A percentile compares a stretch with the other conserved stretches of the same genome.
phyloP scores from a whole-genome alignment of 2,888 invertebrate species.

The Cantharis lateralis region DNA sequence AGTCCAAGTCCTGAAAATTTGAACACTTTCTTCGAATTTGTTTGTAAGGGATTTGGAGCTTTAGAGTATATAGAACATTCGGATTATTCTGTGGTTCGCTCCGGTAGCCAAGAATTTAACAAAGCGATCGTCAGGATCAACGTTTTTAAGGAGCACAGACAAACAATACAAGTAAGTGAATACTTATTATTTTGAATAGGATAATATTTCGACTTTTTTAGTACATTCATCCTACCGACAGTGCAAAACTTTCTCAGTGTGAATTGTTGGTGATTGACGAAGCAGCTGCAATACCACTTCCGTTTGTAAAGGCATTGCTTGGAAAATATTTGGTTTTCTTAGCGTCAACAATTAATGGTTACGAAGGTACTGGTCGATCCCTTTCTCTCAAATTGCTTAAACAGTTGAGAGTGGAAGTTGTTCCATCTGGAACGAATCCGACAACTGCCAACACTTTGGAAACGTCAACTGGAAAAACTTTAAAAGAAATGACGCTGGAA shows the following conservation, averaged over 20 bases:
- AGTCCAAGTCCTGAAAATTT: conserved; percentile 98
- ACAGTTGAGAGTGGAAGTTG: conserved; percentile 73
- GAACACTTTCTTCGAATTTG: conserved; percentile 95
- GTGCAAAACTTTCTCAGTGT: conserved; percentile 86
- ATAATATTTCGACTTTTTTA: too few relatives aligned
- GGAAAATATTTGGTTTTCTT: conserved; percentile 93
- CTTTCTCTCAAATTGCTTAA: conserved; percentile 92
- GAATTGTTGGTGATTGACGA: conserved; percentile 97
- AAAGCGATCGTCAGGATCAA: conserved; percentile 94
- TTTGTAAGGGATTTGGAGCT: conserved; percentile 93
- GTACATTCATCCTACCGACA: conserved; percentile 95
- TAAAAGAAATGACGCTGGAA: conserved; percentile 74
- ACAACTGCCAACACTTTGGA: conserved; percentile 56
- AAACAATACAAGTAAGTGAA: conserved; percentile 81
- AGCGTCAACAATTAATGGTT: conserved; percentile 96
- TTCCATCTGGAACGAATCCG: conserved; percentile 59
- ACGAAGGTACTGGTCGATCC: conserved; percentile 97
- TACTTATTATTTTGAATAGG: too few relatives aligned
- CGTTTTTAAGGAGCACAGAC: conserved; percentile 86
- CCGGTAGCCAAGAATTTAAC: conserved; percentile 94
- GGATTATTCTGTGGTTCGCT: conserved; percentile 93
- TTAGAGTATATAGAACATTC: conserved; percentile 94
- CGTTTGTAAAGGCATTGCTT: conserved; percentile 85
- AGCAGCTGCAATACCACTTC: conserved; percentile 97
- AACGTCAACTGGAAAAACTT: conserved; percentile 58